A percentile compares a stretch with the other conserved stretches of the same genome.
Conservation (phyloP, 2,888 invertebrate genomes). For the Cremastinae sp. region DNA sequence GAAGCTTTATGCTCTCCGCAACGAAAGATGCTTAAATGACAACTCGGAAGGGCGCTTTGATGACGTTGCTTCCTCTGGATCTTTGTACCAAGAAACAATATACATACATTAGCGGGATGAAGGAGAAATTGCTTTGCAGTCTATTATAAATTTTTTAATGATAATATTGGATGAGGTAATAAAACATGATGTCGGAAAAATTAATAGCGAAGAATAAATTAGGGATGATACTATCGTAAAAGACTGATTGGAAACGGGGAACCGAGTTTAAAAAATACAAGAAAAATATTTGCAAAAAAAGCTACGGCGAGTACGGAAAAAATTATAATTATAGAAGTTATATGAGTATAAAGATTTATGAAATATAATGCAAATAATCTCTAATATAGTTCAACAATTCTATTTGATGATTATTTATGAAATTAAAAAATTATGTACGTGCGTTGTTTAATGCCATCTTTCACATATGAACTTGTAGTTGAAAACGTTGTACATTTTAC, state of each 20-base stretch:
- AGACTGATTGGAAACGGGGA: too few relatives aligned
- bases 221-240: background rate
- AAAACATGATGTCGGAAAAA: background rate
- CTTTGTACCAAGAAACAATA: constrained; percentile 12
- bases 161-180: background rate
- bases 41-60: background rate
- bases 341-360: too few relatives aligned
- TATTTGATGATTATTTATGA: too few relatives aligned
- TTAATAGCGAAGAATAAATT: background rate
- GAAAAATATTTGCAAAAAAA: background rate
- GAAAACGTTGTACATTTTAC: too few relatives aligned
- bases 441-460: too few relatives aligned
- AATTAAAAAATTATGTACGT: too few relatives aligned
- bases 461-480: too few relatives aligned
- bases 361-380: too few relatives aligned
- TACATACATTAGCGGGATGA: background rate
- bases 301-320: too few relatives aligned
- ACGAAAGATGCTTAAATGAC: constrained; percentile 19
- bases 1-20: background rate
- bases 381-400: too few relatives aligned
- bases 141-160: background rate
- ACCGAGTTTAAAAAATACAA: too few relatives aligned
- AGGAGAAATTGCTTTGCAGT: background rate
- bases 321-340: too few relatives aligned
- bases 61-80: background rate